Base-by-base conservation (phyloP, 2,113 vertebrate genomes). In the Calidris pugnax region DNA sequence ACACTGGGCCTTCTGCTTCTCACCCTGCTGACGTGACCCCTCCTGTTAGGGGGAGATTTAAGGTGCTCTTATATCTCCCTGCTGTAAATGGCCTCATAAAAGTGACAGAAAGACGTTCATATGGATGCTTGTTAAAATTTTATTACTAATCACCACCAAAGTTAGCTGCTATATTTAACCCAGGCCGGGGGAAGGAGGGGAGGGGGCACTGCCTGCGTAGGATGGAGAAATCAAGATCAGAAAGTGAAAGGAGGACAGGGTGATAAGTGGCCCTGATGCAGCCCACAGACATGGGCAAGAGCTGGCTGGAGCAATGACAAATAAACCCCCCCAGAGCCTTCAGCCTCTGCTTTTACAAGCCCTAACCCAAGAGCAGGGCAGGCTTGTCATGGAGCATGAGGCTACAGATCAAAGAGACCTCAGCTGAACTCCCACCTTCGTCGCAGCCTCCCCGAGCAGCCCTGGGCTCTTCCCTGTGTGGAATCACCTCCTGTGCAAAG, bases 81-180 rank as follows among this genome's bases (percentile, higher is more conserved):
- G 97, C 95, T 95, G 97, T 98, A 99, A 99, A 99, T 98, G 98
- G 98, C 97, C 98, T 98, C 98, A 97, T 99, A 99, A 99, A 99
- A 98, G 96, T 99, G 99, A 99, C 98, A 99, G 98, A 98, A 98
- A 98, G 97, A 99, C 89, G 97, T 97, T 98, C 98, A 98, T 98
- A 98, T 98, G 97, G 98, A 98, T 98, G 98, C 98, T 98, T 98
- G 98, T 99, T 99, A 99, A 99, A 98, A 97, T 99, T 99, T 99
- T 99, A 99, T 98, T 99, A 98, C 98, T 99, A 99, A 99, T 99
- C 98, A 99, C 98, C 98, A 98, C 97, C 98, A 98, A 98, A 98
- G 98, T 98, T 98, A 96, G 98, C 95, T 89, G 86, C 91, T 96
- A 91, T 95, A 97, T 97, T 97, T 98, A 97, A 97, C 95, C 75